Conservation (phyloP, 2,888 invertebrate genomes). For the Agrochola lychnidis region DNA sequence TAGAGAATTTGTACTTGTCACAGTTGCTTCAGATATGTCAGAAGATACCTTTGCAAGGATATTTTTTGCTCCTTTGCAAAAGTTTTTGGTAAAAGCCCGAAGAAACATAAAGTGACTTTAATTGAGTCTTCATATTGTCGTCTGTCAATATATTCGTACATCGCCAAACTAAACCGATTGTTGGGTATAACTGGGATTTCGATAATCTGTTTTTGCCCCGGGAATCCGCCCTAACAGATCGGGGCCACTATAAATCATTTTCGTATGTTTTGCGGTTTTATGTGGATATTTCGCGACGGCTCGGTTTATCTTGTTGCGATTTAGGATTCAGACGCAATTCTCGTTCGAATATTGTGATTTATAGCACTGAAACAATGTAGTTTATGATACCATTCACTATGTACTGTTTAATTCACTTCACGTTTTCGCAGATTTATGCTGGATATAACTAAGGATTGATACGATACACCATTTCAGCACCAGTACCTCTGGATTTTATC, state of each 20-base stretch:
- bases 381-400: slow-evolving; percentile 51
- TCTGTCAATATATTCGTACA: slow-evolving; percentile 66
- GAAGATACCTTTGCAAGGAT: neutral
- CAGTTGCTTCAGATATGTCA: neutral
- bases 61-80: neutral
- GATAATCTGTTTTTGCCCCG: slow-evolving; percentile 87
- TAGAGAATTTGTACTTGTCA: no score
- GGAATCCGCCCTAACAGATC: slow-evolving; percentile 84
- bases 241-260: slow-evolving; percentile 87
- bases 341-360: slow-evolving; percentile 75
- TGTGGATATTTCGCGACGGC: slow-evolving; percentile 81
- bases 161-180: slow-evolving; percentile 78
- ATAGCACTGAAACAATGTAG: slow-evolving; percentile 62
- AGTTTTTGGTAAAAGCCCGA: neutral
- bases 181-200: slow-evolving; percentile 83
- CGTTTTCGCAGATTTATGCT: slow-evolving; percentile 59
- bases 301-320: slow-evolving; percentile 85
- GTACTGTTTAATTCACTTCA: slow-evolving; percentile 61
- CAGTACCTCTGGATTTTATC: no score
- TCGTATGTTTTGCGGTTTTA: slow-evolving; percentile 87
- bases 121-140: slow-evolving; percentile 26
- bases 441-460: slow-evolving; percentile 44
- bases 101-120: slow-evolving; percentile 21
- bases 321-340: slow-evolving; percentile 75
- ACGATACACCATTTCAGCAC: no score